Conservation (phyloP, 2,113 vertebrate species). For the Rutilus rutilus region DNA sequence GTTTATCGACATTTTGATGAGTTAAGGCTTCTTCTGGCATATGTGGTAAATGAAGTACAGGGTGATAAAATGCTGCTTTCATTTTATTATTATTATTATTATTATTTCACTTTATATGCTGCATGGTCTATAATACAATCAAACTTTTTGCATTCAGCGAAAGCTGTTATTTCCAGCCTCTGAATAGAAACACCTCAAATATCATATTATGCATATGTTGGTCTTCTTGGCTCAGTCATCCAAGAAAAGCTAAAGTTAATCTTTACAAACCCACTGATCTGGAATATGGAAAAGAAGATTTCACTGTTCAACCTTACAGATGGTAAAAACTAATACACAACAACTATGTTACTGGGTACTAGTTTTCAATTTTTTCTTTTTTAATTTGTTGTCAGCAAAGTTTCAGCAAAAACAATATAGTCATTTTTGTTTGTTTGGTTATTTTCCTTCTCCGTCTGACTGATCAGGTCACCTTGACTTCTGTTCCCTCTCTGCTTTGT, state of each 20-base stretch:
- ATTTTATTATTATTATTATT: not conserved
- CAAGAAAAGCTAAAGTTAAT: slow-evolving; percentile 55
- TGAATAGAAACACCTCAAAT: slow-evolving; percentile 13
- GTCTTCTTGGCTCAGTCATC: slow-evolving; percentile 6
- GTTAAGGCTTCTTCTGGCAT: not conserved
- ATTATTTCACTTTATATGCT: not conserved
- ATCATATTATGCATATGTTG: not conserved
- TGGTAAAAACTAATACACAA: not conserved
- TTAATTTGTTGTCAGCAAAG: not conserved
- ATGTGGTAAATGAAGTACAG: not conserved
- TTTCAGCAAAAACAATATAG: not conserved
- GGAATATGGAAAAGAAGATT: slow-evolving; percentile 20
- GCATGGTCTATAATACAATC: not conserved
- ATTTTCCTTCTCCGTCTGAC: not conserved
- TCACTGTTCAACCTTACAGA: not conserved
- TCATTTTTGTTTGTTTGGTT: not conserved
- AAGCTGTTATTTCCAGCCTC: slow-evolving; percentile 4
- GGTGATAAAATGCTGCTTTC: not conserved
- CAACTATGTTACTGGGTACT: not conserved
- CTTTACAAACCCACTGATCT: slow-evolving; percentile 48
- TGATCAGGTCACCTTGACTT: slow-evolving; percentile 48
- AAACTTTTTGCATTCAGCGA: not conserved
- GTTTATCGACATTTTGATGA: too few species aligned
- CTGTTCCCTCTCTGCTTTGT: not conserved
- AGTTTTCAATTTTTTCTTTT: not conserved